Base-by-base conservation (phyloP, 2,888 invertebrate species). In the Spodoptera exigua region DNA sequence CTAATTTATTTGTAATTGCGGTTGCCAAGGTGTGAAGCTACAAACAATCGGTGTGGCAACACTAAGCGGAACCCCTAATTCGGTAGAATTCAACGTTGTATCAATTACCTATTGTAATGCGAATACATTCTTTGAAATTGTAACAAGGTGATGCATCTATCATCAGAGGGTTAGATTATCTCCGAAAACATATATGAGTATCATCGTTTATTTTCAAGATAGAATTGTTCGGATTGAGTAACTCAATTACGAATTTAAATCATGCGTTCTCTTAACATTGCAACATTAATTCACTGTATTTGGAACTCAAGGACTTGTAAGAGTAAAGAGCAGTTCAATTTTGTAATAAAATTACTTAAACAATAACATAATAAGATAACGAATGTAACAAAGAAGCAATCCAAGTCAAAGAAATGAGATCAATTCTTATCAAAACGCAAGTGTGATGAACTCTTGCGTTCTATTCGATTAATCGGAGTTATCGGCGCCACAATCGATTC, bases 401-500 rank as follows among this genome's bases (percentile, higher is more conserved):
- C n/a, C 49, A 48, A 61, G 39, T 56, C 14, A 61, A 57, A 74
- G 61, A 57, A 76, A 58, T 54, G 59, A 74, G 62, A 74, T 53
- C 61, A 72, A 61, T 71, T 49, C 64, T 76, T 76, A 76, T 76
- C 76, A 63, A 18, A 57, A 16, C 17, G 45, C 51, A 49, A 66
- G 76, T 74, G 67, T 74, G 72, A 82, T 86, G 84, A 82, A 85
- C 82, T 79, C 71, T 69, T 70, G 73, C 76, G 71, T 72, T 72
- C 64, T 62, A 70, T 75, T 77, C 80, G 71, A 83, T 85, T 76
- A 74, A 61, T 51, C 63, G 63, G 63, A 64, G 74, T 79, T 85
- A 86, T 85, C 80, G 80, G 70, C 63, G 71, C 54, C 21, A 77
- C 74, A 87, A 89, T 90, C 87, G 83, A 89, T 91, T 91, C 80